These are phyloP conservation scores for Platyrinchus mystaceus DNA, from an alignment of 2,797 vertebrate genomes.

Conservation along the genomic window DNA sequence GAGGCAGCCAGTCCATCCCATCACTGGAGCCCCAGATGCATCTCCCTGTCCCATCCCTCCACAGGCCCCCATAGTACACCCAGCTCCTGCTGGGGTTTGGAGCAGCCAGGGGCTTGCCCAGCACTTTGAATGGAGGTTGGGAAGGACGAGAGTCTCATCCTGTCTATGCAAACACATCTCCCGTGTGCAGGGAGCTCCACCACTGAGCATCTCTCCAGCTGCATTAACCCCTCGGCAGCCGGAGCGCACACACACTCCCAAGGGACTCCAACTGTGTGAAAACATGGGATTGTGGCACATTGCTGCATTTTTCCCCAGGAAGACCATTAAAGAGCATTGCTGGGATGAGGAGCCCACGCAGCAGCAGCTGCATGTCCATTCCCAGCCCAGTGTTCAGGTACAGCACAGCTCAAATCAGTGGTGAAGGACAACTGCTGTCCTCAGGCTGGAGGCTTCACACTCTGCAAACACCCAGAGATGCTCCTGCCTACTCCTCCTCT, in stretches of 20 bases:
- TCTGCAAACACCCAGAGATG: not conserved
- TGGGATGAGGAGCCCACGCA: not conserved
- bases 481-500: not conserved
- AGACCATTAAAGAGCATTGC: not conserved
- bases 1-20: not conserved
- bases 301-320: not conserved
- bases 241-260: not conserved
- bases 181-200: not conserved
- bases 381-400: not conserved
- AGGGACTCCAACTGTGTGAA: not conserved
- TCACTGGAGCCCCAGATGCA: rapidly evolving
- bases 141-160: not conserved
- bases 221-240: not conserved
- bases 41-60: not conserved
- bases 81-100: not conserved
- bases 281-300: not conserved
- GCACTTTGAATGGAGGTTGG: not conserved
- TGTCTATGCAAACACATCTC: not conserved
- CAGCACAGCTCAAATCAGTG: not conserved
- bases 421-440: not conserved
- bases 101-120: not conserved
- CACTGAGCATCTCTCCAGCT: not conserved
- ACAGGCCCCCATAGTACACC: not conserved
- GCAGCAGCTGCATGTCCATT: not conserved
- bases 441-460: not conserved